phyloP scores from a whole-genome alignment of 2,888 invertebrate genomes.

The Mesorhabditis spiculigera region DNA sequence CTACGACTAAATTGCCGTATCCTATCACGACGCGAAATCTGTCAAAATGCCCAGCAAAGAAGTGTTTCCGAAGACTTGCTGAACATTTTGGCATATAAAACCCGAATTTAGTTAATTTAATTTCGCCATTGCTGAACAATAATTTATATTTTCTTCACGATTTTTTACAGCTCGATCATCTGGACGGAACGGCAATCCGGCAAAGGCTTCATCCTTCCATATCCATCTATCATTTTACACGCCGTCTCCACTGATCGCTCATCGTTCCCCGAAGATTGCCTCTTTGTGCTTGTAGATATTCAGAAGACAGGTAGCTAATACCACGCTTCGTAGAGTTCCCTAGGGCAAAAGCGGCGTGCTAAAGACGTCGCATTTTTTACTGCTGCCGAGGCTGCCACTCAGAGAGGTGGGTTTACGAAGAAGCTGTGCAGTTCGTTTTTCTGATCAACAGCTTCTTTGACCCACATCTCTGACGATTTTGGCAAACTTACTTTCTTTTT shows the following conservation, averaged over 20 bases:
- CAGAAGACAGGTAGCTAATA: conserved; percentile 14
- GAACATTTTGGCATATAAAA: no score
- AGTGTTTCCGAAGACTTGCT: no score
- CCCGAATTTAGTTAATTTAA: no score
- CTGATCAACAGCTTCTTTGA: neutral
- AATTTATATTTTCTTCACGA: no score
- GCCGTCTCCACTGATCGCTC: conserved; percentile 72
- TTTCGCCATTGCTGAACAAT: no score
- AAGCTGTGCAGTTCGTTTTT: conserved; percentile 10
- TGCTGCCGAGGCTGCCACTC: conserved; percentile 26
- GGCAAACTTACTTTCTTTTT: neutral
- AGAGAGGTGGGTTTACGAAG: conserved; percentile 25
- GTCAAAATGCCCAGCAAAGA: no score
- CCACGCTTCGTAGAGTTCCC: no score
- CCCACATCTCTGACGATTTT: neutral
- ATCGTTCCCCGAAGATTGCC: conserved; percentile 70
- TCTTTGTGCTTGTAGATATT: conserved; percentile 73
- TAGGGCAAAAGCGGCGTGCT: neutral
- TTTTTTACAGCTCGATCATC: conserved; percentile 26
- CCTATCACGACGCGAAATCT: no score
- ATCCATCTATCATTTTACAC: conserved; percentile 74
- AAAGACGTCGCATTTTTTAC: conserved; percentile 22
- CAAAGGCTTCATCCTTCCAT: conserved; percentile 71
- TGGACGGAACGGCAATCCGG: conserved; percentile 19
- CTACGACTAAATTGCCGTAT: neutral